These are phyloP conservation scores for Caenorhabditis virilis DNA, from an alignment of 2,888 invertebrate species.

Conservation along the genomic window DNA sequence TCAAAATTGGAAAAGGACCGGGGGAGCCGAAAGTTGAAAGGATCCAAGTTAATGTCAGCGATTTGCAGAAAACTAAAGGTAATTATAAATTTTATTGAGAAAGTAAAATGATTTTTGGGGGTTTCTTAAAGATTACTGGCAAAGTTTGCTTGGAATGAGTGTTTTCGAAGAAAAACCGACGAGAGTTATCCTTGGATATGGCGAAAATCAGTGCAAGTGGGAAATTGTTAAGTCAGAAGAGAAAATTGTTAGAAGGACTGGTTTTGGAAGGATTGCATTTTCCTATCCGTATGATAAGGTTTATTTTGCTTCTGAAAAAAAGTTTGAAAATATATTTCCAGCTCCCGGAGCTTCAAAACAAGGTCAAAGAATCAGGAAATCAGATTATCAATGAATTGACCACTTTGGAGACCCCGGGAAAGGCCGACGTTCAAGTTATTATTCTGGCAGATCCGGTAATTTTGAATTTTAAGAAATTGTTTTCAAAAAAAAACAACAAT, in stretches of 20 bases:
- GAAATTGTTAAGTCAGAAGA: conserved; percentile 74
- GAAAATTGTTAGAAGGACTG: conserved; percentile 81
- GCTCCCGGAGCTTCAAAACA: conserved; percentile 80
- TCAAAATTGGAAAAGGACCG: conserved; percentile 78
- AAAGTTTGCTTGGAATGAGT: conserved; percentile 79
- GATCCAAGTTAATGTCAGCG: conserved; percentile 80
- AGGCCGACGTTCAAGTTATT: conserved; percentile 92
- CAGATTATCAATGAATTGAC: conserved; percentile 86
- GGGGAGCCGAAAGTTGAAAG: conserved; percentile 79
- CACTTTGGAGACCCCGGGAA: conserved; percentile 93
- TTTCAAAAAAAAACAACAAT: conserved; percentile 1
- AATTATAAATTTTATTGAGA: conserved; percentile 40
- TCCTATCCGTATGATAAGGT: conserved; percentile 77
- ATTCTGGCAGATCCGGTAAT: conserved; percentile 88
- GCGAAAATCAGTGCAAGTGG: conserved; percentile 73
- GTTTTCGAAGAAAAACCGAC: conserved; percentile 74
- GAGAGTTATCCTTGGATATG: conserved; percentile 34
- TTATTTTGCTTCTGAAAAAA: background rate
- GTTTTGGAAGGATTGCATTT: conserved; percentile 94
- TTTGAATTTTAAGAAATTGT: background rate
- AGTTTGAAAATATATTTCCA: conserved; percentile 69
- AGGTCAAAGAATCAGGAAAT: conserved; percentile 76
- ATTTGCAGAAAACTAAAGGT: conserved; percentile 78
- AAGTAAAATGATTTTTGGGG: background rate
- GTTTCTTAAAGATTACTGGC: conserved; percentile 79